Conservation (phyloP, 2,888 invertebrate species). For the Macrostomum cliftonense region DNA sequence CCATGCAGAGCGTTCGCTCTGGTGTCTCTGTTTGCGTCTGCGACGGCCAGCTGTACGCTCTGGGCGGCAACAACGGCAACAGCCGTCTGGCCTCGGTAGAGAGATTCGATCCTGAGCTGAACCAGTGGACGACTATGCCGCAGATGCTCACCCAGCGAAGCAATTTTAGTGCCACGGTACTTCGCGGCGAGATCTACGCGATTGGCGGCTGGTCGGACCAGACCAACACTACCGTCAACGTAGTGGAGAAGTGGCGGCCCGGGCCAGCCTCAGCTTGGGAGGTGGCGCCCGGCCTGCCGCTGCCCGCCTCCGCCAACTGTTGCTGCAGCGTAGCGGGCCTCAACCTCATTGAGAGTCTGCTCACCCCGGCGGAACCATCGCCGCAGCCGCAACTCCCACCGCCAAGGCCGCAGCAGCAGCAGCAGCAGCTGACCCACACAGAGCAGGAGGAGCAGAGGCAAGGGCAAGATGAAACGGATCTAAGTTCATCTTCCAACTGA, state of each 20-base stretch:
- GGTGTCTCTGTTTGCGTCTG: constrained; percentile 7
- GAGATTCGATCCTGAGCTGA: constrained; percentile 1
- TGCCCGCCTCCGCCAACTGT: constrained; percentile 8
- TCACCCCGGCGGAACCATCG: too few species aligned
- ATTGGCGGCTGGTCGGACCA: constrained; percentile 8
- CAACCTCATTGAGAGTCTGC: too few species aligned
- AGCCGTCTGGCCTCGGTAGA: constrained; percentile 8
- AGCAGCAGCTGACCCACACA: too few species aligned
- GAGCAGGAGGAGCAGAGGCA: too few species aligned
- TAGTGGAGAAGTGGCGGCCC: too few species aligned
- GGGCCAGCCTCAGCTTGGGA: too few species aligned
- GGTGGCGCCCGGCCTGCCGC: too few species aligned
- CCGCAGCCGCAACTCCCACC: too few species aligned
- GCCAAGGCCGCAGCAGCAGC: too few species aligned
- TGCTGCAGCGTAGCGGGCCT: constrained; percentile 3
- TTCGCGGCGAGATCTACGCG: constrained; percentile 6
- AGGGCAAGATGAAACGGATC: too few species aligned
- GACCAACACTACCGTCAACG: not conserved
- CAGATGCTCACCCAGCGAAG: constrained; percentile 7
- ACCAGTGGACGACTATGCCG: constrained; percentile 5
- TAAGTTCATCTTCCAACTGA: too few species aligned
- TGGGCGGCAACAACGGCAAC: constrained; percentile 8
- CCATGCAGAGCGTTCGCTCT: constrained; percentile 5
- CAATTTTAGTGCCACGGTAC: constrained; percentile 4
- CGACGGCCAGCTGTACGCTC: constrained; percentile 5